A percentile compares a stretch with the other conserved stretches of the same genome.
phyloP scores from a whole-genome alignment of 2,888 invertebrate genomes.

The Macrosiphum euphorbiae region DNA sequence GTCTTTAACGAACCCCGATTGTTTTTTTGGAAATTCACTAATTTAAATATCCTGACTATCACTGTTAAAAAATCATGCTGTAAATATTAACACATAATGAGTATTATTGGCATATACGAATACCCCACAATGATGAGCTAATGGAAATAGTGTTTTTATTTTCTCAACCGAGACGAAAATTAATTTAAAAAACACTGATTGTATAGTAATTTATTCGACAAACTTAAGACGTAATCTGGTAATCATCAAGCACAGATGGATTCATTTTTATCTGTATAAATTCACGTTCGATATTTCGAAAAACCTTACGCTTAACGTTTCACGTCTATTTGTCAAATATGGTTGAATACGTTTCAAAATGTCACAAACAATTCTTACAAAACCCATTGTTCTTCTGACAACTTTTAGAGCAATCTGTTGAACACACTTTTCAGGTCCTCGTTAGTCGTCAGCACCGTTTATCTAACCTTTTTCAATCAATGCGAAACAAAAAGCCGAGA shows the following conservation, averaged over 20 bases:
- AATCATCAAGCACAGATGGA: neutral
- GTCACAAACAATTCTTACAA: neutral
- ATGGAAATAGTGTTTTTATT: neutral
- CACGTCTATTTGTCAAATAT: neutral
- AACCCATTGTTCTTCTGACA: neutral
- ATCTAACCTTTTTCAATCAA: neutral
- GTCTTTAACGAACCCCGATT: neutral
- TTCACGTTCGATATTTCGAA: neutral
- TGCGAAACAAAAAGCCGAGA: neutral
- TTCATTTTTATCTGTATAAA: neutral
- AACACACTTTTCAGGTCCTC: neutral
- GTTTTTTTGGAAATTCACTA: neutral
- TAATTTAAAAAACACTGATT: neutral
- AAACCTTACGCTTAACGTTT: neutral
- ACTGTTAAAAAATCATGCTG: neutral
- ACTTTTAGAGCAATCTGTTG: constrained; percentile 5
- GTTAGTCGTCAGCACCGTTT: neutral
- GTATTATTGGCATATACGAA: neutral
- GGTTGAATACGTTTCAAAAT: constrained; percentile 9
- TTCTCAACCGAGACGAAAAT: neutral
- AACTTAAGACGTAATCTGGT: neutral
- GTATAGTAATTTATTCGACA: neutral
- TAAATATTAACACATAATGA: neutral
- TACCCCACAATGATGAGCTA: neutral
- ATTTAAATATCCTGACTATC: neutral